A percentile compares a stretch with the other conserved stretches of the same genome.
Evolutionary conservation across 2,113 vertebrate genomes (phyloP).

Genomic region (Vombatus ursinus): DNA sequence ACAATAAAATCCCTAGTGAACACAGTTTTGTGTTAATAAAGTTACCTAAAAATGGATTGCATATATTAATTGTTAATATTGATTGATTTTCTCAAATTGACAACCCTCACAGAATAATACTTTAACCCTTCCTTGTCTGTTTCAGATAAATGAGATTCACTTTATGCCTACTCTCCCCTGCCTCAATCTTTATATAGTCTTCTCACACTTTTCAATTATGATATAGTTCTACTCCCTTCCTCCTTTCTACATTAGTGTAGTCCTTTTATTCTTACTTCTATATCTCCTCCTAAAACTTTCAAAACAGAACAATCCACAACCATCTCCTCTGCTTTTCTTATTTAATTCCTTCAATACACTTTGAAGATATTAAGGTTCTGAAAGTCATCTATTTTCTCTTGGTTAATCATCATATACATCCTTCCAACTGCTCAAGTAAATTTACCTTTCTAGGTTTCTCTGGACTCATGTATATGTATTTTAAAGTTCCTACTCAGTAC

Average conservation of each 20-base stretch:
- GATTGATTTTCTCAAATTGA: not conserved
- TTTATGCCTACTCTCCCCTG: not conserved
- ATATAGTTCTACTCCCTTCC: not conserved
- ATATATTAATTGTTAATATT: not conserved
- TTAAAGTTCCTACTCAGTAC: not conserved
- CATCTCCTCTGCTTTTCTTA: not conserved
- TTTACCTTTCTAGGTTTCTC: not conserved
- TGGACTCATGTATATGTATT: not conserved
- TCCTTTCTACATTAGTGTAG: not conserved
- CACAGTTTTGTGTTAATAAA: not conserved
- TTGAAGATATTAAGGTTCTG: not conserved
- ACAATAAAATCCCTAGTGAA: conserved; percentile 15
- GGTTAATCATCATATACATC: not conserved
- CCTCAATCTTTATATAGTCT: not conserved
- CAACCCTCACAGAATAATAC: not conserved
- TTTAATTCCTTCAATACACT: not conserved
- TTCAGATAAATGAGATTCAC: not conserved
- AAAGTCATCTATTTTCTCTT: not conserved
- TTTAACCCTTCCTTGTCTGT: not conserved
- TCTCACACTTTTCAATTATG: not conserved
- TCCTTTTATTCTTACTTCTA: not conserved
- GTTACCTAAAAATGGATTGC: not conserved
- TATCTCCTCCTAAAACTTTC: not conserved
- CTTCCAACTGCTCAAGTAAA: not conserved
- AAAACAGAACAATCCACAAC: not conserved